Conservation (phyloP, 1,140 invertebrate species). For the Oryzaephilus surinamensis region DNA sequence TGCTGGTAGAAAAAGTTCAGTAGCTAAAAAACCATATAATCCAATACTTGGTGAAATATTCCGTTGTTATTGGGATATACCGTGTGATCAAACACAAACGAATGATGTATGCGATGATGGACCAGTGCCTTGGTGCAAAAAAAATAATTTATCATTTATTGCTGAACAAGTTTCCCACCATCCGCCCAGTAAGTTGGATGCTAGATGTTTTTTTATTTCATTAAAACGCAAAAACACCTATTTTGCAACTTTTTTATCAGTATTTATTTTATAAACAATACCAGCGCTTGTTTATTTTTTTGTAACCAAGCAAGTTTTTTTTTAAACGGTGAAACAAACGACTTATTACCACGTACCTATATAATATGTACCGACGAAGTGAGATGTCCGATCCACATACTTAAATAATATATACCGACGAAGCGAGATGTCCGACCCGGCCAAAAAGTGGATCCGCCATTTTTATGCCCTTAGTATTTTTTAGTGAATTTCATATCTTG, state of each 20-base stretch:
- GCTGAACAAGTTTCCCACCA: conserved; percentile 99
- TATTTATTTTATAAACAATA: not conserved
- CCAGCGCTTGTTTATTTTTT: not conserved
- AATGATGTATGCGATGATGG: conserved; percentile 50
- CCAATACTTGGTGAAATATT: conserved; percentile 93
- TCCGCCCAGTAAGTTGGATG: conserved; percentile 82
- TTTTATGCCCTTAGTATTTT: too few species aligned
- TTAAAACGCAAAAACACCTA: not conserved
- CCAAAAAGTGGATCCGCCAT: too few species aligned
- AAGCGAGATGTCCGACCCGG: too few species aligned
- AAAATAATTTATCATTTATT: conserved; percentile 77
- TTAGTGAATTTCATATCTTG: too few species aligned
- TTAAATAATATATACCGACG: too few species aligned
- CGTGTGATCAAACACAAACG: conserved; percentile 23
- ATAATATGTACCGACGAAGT: too few species aligned
- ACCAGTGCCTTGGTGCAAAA: conserved; percentile 69
- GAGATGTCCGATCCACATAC: too few species aligned
- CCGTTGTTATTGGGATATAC: conserved; percentile 75
- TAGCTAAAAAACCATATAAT: conserved; percentile 97
- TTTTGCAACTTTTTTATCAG: not conserved
- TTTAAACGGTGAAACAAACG: too few species aligned
- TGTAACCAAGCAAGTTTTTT: too few species aligned
- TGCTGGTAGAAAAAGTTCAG: conserved; percentile 85
- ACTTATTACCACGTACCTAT: too few species aligned
- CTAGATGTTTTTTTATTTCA: conserved; percentile 5